Percentiles rank a stretch among this genome's conserved stretches.
Evolutionary conservation across 1,140 invertebrate species (phyloP).

Genomic region (Pseudomyrmex flavicornis): DNA sequence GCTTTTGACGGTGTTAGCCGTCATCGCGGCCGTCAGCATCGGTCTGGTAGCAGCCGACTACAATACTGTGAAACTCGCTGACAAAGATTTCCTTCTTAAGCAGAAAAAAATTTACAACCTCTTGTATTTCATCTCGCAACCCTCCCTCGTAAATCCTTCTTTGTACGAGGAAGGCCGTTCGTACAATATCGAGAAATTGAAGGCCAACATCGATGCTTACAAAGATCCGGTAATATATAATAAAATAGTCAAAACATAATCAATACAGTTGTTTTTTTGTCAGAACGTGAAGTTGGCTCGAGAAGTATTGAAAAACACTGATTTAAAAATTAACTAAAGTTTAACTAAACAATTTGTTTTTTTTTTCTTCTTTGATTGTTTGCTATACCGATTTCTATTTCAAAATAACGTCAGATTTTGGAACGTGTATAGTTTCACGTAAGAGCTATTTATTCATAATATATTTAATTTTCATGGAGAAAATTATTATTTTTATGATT

Average conservation of each 20-base stretch:
- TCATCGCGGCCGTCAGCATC: constrained; percentile 70
- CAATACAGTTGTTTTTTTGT: no score
- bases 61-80: constrained; percentile 75
- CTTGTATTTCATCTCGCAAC: constrained; percentile 87
- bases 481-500: no score
- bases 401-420: no score
- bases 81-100: constrained; percentile 85
- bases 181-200: constrained; percentile 85
- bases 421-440: no score
- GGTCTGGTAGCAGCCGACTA: constrained; percentile 63
- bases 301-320: no score
- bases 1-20: constrained; percentile 78
- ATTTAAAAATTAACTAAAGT: no score
- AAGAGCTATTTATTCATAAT: no score
- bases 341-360: background rate
- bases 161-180: constrained; percentile 85
- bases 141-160: constrained; percentile 82
- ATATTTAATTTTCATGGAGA: no score
- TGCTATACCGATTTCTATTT: no score
- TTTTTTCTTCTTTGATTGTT: background rate
- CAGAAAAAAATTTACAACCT: constrained; percentile 88
- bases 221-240: constrained; percentile 73
- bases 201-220: constrained; percentile 83
- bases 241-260: no score
- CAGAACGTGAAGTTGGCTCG: no score